These are phyloP conservation scores for Corythornis cristatus DNA, from an alignment of 2,113 vertebrate genomes.

Conservation along the genomic window DNA sequence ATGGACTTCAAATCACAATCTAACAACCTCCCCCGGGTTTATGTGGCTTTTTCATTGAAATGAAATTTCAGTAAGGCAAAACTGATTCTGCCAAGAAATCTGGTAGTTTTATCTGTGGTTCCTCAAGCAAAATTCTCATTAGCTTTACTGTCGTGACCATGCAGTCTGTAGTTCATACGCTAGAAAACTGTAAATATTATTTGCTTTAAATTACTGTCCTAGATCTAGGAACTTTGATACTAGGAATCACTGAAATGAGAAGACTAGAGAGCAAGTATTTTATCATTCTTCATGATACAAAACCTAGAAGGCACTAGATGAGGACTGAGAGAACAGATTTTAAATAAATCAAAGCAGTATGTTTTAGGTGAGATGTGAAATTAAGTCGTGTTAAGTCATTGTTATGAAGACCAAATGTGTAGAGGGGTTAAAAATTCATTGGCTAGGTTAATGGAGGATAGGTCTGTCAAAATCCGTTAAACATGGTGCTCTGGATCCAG, in stretches of 20 bases:
- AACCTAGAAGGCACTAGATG: background rate
- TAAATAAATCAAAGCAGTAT: background rate
- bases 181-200: background rate
- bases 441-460: background rate
- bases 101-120: background rate
- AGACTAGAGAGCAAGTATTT: background rate
- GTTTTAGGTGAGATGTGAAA: background rate
- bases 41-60: slow-evolving; percentile 15
- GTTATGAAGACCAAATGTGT: background rate
- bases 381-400: background rate
- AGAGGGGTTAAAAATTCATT: background rate
- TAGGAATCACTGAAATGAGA: background rate
- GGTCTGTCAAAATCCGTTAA: background rate
- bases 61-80: background rate
- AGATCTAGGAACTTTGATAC: background rate
- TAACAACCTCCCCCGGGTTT: background rate
- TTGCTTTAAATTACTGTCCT: background rate
- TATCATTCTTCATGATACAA: background rate
- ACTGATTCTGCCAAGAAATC: slow-evolving; percentile 20
- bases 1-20: background rate
- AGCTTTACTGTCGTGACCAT: background rate
- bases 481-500: background rate
- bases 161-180: background rate
- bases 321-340: background rate
- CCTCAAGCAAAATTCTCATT: slow-evolving; percentile 27